Conservation (phyloP, 2,797 vertebrate genomes). For the Heliangelus exortis region DNA sequence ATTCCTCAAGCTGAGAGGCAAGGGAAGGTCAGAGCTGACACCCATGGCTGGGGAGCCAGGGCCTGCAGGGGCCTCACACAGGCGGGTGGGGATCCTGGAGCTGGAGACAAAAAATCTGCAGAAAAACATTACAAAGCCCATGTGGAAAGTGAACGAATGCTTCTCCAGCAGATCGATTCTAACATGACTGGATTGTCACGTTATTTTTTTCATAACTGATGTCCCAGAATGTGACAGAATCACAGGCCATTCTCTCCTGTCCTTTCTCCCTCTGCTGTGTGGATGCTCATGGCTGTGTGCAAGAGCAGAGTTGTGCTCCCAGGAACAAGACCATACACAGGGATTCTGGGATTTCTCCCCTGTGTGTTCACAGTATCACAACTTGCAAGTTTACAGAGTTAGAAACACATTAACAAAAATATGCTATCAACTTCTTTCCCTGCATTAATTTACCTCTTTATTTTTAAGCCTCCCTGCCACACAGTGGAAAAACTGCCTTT, state of each 20-base stretch:
- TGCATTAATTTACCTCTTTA: not conserved
- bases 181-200: not conserved
- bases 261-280: not conserved
- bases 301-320: not conserved
- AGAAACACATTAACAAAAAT: not conserved
- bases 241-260: not conserved
- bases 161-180: not conserved
- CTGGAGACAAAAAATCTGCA: not conserved
- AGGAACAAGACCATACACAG: not conserved
- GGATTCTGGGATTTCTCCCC: not conserved
- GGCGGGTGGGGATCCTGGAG: not conserved
- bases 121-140: not conserved
- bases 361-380: not conserved
- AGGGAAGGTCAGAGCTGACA: not conserved
- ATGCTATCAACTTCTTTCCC: not conserved
- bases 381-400: not conserved
- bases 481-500: not conserved
- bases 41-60: accelerated
- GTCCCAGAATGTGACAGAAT: too few species aligned
- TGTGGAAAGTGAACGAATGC: not conserved
- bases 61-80: accelerated
- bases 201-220: too few species aligned
- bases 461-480: not conserved
- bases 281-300: not conserved
- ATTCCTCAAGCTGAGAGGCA: too few species aligned